Conservation (phyloP, 2,888 invertebrate species). For the Glaucopsyche alexis region DNA sequence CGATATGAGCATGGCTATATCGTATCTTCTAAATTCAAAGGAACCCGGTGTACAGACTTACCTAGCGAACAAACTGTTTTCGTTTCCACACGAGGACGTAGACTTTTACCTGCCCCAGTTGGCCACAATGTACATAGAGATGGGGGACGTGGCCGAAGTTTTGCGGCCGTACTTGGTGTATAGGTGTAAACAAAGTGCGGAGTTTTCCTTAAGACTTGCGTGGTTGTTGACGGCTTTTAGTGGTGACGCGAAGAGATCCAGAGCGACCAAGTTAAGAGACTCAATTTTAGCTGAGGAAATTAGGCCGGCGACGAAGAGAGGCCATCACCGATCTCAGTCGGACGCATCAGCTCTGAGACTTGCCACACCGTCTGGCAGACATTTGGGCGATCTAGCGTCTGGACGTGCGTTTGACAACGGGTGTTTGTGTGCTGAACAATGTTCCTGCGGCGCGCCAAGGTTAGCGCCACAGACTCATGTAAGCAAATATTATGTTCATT, state of each 20-base stretch:
- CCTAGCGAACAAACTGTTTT: constrained; percentile 98
- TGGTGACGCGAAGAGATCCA: constrained; percentile 77
- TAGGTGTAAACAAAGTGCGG: constrained; percentile 93
- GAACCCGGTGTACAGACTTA: constrained; percentile 98
- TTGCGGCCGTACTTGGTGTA: constrained; percentile 72
- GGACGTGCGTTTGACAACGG: constrained; percentile 98
- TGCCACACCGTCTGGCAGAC: constrained; percentile 80
- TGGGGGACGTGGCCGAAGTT: constrained; percentile 96
- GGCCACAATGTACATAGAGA: constrained; percentile 98
- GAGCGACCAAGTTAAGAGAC: constrained; percentile 66
- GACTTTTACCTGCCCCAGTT: constrained; percentile 99
- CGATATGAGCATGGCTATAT: constrained; percentile 98
- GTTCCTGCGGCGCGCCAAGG: constrained; percentile 78
- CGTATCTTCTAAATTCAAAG: constrained; percentile 98
- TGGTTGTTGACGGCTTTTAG: constrained; percentile 98
- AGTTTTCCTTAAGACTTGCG: constrained; percentile 96
- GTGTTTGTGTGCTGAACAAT: constrained; percentile 92
- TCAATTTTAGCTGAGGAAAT: constrained; percentile 72
- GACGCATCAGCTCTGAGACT: constrained; percentile 87
- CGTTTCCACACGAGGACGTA: constrained; percentile 93
- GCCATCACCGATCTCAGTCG: constrained; percentile 86
- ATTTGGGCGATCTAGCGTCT: constrained; percentile 94
- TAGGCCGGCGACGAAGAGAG: constrained; percentile 68
- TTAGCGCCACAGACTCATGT: constrained; percentile 74
- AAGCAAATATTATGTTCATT: constrained; percentile 38